Percentiles rank a stretch among this genome's conserved stretches.
phyloP scores from a whole-genome alignment of 2,797 vertebrate species.

The Dicrostonyx torquatus region DNA sequence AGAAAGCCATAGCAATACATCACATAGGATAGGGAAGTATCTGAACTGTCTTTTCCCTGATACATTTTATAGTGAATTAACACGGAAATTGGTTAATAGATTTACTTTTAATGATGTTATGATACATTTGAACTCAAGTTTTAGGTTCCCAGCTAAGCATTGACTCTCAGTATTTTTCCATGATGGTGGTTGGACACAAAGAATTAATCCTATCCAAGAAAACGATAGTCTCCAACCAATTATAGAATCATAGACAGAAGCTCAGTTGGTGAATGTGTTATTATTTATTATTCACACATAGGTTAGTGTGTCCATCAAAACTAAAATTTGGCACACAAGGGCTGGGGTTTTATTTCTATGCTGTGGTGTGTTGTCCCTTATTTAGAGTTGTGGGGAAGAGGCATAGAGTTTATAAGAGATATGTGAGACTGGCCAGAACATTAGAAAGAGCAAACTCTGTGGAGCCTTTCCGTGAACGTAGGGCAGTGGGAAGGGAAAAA shows the following conservation, averaged over 20 bases:
- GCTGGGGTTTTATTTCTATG: neutral
- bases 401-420: neutral
- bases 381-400: neutral
- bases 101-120: constrained; percentile 2
- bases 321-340: neutral
- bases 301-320: neutral
- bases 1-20: neutral
- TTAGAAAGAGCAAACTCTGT: neutral
- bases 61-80: neutral
- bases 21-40: neutral
- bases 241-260: neutral
- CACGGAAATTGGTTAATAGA: neutral
- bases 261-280: neutral
- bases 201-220: constrained; percentile 9
- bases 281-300: neutral
- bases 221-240: neutral
- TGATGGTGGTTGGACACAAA: neutral
- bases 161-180: neutral
- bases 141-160: constrained; percentile 12
- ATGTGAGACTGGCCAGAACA: constrained; percentile 3
- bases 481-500: neutral
- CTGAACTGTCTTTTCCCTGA: constrained; percentile 1
- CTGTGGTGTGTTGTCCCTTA: neutral
- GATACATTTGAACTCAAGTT: constrained; percentile 40
- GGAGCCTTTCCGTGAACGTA: neutral